phyloP scores from a whole-genome alignment of 1,140 invertebrate genomes.

The Papilio dardanus region DNA sequence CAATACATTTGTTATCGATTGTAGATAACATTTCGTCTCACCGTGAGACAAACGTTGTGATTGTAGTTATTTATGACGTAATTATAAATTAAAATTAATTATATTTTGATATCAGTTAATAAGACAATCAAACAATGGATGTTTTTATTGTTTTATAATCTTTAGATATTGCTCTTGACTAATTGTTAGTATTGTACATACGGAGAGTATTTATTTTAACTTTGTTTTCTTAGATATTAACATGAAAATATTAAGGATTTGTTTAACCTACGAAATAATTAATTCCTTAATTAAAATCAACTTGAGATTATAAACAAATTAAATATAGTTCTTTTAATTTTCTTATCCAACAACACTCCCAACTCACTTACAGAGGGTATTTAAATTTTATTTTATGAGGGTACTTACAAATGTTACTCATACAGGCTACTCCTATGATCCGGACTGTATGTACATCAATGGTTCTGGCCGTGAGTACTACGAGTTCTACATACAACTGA shows the following conservation, averaged over 20 bases:
- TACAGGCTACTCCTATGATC: constrained; percentile 95
- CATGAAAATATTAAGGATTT: no score
- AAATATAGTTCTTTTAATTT: no score
- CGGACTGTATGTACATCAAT: constrained; percentile 97
- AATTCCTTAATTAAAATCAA: no score
- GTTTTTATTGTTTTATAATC: constrained; percentile 18
- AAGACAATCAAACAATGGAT: constrained; percentile 21
- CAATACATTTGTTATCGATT: constrained; percentile 27
- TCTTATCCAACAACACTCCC: not conserved
- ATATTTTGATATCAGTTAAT: constrained; percentile 24
- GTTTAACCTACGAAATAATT: no score
- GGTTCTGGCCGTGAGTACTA: constrained; percentile 95
- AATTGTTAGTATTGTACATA: not conserved
- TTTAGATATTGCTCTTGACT: not conserved
- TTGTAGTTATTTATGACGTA: constrained; percentile 25
- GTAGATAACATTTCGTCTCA: constrained; percentile 16
- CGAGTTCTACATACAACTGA: constrained; percentile 96
- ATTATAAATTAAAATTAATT: constrained; percentile 24
- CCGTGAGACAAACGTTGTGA: constrained; percentile 14
- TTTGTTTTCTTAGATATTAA: not conserved
- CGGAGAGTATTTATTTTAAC: not conserved
- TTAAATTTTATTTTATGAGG: not conserved
- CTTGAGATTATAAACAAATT: no score
- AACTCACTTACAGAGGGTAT: no score
- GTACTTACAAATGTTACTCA: not conserved